phyloP scores from a whole-genome alignment of 2,113 vertebrate species.

The Eretmochelys imbricata region DNA sequence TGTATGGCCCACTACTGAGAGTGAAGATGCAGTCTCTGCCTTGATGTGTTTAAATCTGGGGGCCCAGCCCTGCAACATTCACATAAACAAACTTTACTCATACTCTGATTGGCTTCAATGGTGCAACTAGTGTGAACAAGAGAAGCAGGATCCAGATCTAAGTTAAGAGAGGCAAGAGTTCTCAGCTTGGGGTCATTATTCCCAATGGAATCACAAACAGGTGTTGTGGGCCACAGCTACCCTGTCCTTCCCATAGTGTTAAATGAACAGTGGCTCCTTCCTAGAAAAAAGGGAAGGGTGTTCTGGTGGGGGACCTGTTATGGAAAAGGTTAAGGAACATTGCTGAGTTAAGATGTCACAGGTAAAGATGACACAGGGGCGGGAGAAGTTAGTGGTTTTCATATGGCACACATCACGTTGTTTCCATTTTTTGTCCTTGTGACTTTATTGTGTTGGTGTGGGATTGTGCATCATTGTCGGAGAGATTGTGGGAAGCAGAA shows the following conservation, averaged over 20 bases:
- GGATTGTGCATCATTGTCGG: accelerated
- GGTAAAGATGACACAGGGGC: background rate
- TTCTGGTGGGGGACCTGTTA: background rate
- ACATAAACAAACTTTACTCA: background rate
- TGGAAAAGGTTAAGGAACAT: background rate
- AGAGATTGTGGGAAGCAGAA: background rate
- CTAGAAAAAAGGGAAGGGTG: background rate
- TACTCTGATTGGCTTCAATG: background rate
- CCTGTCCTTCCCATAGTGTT: background rate
- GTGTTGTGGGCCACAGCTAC: background rate
- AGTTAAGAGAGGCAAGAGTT: background rate
- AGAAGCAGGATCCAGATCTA: background rate
- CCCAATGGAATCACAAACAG: background rate
- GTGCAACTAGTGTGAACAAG: background rate
- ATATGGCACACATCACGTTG: background rate
- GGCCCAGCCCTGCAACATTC: accelerated
- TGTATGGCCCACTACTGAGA: background rate
- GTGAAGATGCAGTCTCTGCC: background rate
- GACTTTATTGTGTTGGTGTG: background rate
- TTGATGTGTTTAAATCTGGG: background rate
- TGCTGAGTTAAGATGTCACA: background rate
- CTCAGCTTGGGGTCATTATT: background rate
- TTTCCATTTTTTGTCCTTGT: background rate
- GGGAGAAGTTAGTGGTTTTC: background rate
- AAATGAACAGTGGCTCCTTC: background rate